Base-by-base conservation (phyloP, 2,888 invertebrate genomes). In the Meteorus colon region DNA sequence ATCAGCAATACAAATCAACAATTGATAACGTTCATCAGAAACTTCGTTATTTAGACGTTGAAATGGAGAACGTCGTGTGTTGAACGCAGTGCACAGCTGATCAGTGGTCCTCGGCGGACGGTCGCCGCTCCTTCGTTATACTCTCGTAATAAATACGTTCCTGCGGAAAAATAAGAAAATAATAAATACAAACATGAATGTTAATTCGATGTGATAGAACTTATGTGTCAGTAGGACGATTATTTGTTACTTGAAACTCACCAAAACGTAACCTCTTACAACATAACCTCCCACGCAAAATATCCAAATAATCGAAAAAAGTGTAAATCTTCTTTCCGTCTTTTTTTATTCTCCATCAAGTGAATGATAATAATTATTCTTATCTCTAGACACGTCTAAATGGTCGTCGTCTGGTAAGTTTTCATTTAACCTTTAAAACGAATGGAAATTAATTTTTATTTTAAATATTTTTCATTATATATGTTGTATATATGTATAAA, bases 81-180 rank as follows among this genome's bases (percentile, higher is more conserved):
- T 45, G 71, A 73, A 81, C 83, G 83, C 83, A 86, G 86, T 85
- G 83, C 86, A 87, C 87, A 87, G 87, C 87, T 87, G 87, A 87
- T 87, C 86, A 81, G 87, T 84, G 84, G 82, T 80, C 79, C 80
- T 67, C 81, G 82, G 81, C 82, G 84, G 85, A 85, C 82, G 85
- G 84, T 83, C 82, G 81, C 75, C 80, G 83, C 76, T 80, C 73
- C 79, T 29, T 81, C 78, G 79, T 78, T 72, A 65, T 10, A 55
- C 19, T 24, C 10, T 55, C 41, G 14, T 45, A 67, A 19, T 41
- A 69, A 29, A 71, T 67, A 63, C 29, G 62, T 62, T 31, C 31
- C 62, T 29, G 66, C n/a, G 62, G 62, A 66, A 37, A n/a, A 62
- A 66, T 34, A 71, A 51, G 37, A 34, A 51, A 55, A 31, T 29